phyloP scores from a whole-genome alignment of 2,888 invertebrate species.

The Orchesellides sinensis region DNA sequence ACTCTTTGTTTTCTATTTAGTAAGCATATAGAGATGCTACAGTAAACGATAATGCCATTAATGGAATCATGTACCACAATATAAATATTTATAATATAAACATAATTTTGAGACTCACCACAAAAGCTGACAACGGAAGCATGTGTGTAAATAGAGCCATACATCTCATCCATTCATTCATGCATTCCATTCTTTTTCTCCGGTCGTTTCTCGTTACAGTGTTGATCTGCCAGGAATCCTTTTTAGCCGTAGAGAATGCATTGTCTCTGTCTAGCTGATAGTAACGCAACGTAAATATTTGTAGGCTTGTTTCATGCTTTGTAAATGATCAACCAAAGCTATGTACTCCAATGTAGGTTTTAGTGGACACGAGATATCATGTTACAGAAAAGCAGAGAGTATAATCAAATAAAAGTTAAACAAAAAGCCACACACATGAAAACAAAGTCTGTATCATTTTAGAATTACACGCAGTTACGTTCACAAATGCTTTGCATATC shows the following conservation, averaged over 20 bases:
- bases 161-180: slow-evolving; percentile 2
- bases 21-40: not conserved
- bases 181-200: slow-evolving; percentile 1
- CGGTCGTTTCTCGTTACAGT: too few relatives aligned
- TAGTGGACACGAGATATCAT: slow-evolving; percentile 12
- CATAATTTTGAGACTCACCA: not conserved
- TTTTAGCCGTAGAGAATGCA: not conserved
- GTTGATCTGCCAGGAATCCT: slow-evolving; percentile 2
- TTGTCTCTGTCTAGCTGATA: not conserved
- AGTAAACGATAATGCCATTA: slow-evolving; percentile 12
- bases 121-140: not conserved
- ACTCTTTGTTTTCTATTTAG: not conserved
- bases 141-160: slow-evolving; percentile 20
- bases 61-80: slow-evolving; percentile 23
- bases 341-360: too few relatives aligned
- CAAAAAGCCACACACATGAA: not conserved
- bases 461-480: not conserved
- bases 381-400: slow-evolving; percentile 12
- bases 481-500: slow-evolving; percentile 31
- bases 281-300: not conserved
- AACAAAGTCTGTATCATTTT: not conserved
- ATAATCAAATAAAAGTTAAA: not conserved
- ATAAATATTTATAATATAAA: slow-evolving; percentile 9
- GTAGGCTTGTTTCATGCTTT: not conserved
- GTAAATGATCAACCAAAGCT: too few relatives aligned